Base-by-base conservation (phyloP, 2,888 invertebrate species). In the Nomada fabriciana region DNA sequence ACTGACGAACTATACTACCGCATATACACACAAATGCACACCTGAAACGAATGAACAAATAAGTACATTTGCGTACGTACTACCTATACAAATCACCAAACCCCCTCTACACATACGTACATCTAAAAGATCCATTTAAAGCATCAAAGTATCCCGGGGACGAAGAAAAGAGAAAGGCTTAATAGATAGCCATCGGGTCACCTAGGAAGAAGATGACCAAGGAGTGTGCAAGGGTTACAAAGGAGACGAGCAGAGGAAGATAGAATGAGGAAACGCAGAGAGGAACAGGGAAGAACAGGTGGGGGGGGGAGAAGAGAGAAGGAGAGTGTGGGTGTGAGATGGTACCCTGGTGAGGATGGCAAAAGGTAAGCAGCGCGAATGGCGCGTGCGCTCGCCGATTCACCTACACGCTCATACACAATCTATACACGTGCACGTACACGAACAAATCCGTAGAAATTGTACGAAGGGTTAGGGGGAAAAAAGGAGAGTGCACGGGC, bases 241-340 rank as follows among this genome's bases (percentile, higher is more conserved):
- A 64, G 60, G 43, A 47, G 7, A 57, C 43, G 55, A 42, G 13
- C n/a, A 59, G 67, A 79, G 60, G 65, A 74, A 75, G 84, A 79
- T 73, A 75, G 86, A 80, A 81, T 83, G 86, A 87, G 86, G 86
- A 88, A 88, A 72, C 78, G 80, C 84, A 68, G 68, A 15, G 57
- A 23, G 11, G n/a, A 4, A 15, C 13, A 36, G 36, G 36, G 36
- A 36, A 36, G 36, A 36, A 36, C 36, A 36, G 36, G 18, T 25
- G 43, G 53, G 55, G 36, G 18, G 36, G 43, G 53, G 55, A 60
- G 70, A 61, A 68, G 69, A 47, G 75, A 75, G 74, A 68, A 20
- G 36, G 74, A 13, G 57, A 23, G 57, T 3, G 81, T 64, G 80
- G 74, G 74, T 73, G 81, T 29, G 52, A 67, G 65, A 29, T 52